A percentile compares a stretch with the other conserved stretches of the same genome.
Evolutionary conservation across 2,113 vertebrate species (phyloP).

Genomic region (Heterochromis multidens): DNA sequence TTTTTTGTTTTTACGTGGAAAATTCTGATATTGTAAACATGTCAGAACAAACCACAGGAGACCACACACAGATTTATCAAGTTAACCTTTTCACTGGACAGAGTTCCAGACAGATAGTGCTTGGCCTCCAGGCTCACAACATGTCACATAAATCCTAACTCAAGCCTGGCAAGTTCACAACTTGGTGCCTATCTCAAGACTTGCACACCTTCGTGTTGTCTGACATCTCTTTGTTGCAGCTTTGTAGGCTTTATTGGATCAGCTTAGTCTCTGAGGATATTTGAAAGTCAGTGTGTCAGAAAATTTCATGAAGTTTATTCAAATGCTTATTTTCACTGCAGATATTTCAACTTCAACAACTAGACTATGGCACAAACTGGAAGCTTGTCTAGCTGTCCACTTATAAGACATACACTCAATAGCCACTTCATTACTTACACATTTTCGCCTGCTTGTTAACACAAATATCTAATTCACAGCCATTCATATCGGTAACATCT

Average conservation of each 20-base stretch:
- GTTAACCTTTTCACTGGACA: neutral
- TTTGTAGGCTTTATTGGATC: neutral
- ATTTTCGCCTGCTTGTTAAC: neutral
- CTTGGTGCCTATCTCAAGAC: neutral
- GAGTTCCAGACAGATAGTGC: neutral
- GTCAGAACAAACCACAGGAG: neutral
- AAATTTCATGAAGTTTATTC: neutral
- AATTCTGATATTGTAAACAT: slow-evolving; percentile 6
- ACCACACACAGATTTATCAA: neutral
- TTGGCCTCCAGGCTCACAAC: neutral
- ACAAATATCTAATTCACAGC: neutral
- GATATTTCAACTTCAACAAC: neutral
- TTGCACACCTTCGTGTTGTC: neutral
- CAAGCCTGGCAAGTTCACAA: neutral
- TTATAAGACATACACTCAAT: neutral
- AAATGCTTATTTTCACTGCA: neutral
- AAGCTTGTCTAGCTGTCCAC: neutral
- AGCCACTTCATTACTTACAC: neutral
- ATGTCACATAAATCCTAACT: neutral
- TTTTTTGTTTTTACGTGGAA: neutral
- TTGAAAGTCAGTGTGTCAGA: neutral
- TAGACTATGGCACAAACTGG: neutral
- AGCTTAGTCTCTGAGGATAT: neutral
- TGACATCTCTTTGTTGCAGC: neutral
- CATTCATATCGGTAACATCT: neutral